These are phyloP conservation scores for Eilema depressum DNA, from an alignment of 2,888 invertebrate genomes.

Conservation along the genomic window DNA sequence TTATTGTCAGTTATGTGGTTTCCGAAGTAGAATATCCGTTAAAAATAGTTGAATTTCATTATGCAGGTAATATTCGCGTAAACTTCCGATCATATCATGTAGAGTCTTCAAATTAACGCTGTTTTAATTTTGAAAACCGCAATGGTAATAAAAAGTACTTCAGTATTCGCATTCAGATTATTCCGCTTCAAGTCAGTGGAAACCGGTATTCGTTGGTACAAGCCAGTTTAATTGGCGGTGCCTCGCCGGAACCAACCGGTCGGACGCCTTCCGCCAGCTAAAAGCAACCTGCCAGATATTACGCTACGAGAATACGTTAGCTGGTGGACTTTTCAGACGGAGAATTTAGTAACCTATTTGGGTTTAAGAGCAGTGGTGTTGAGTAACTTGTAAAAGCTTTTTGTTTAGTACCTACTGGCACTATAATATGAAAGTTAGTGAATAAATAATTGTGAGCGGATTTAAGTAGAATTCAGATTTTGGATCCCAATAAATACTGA, in stretches of 20 bases:
- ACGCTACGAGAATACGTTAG: constrained; percentile 26
- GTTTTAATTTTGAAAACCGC: neutral
- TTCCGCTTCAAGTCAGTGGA: constrained; percentile 21
- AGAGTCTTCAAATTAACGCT: neutral
- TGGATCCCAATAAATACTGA: no score
- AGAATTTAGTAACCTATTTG: constrained; percentile 17
- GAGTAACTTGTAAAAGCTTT: neutral
- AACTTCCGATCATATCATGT: no score
- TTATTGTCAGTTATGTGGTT: no score
- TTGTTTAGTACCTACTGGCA: no score
- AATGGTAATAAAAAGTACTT: neutral
- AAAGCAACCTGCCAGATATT: constrained; percentile 39
- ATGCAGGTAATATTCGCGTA: no score
- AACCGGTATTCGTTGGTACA: constrained; percentile 32
- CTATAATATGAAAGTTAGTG: no score
- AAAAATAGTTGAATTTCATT: no score
- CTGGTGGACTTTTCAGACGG: constrained; percentile 19
- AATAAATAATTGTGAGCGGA: no score
- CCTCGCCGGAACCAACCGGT: constrained; percentile 41
- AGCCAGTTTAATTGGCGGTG: constrained; percentile 49
- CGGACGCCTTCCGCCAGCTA: constrained; percentile 41
- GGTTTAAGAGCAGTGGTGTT: neutral
- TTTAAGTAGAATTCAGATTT: no score
- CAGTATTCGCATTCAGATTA: constrained; percentile 6
- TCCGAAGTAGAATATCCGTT: no score